Evolutionary conservation across 1,140 invertebrate genomes (phyloP).

Genomic region (Bombus confusus): DNA sequence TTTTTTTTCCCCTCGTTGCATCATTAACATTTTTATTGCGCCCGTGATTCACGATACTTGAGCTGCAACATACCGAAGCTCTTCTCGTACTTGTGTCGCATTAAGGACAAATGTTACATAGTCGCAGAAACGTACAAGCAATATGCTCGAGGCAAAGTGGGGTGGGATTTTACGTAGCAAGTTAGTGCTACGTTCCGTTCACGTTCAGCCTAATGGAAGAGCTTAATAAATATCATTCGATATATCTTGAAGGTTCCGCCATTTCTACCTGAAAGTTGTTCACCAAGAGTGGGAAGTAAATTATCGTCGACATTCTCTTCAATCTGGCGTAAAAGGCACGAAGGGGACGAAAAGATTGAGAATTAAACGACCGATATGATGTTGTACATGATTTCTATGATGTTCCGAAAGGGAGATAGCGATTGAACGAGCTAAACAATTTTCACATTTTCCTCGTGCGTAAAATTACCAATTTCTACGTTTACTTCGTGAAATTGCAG

Average conservation of each 20-base stretch:
- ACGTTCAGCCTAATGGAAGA: neutral
- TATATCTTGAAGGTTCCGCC: neutral
- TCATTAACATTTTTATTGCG: no score
- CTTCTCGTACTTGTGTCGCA: no score
- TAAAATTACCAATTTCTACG: neutral
- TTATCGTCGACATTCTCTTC: neutral
- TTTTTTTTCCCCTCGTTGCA: no score
- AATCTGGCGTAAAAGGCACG: neutral
- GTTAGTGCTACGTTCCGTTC: neutral
- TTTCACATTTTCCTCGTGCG: no score
- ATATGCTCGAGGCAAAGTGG: no score
- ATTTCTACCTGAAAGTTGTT: neutral
- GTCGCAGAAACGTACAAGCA: no score
- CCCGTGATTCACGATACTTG: no score
- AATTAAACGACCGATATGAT: neutral
- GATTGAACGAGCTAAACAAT: neutral
- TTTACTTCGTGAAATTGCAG: no score
- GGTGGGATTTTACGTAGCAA: no score
- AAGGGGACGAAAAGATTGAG: neutral
- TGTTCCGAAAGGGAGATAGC: neutral
- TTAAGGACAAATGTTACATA: no score
- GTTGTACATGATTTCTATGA: no score
- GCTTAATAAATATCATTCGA: conserved; percentile 9
- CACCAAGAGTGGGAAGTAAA: neutral
- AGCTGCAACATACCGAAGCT: no score